Evolutionary conservation across 1,140 invertebrate genomes (phyloP), one percentile per base, ranked within the genome.

Genomic region (Aricia agestis): DNA sequence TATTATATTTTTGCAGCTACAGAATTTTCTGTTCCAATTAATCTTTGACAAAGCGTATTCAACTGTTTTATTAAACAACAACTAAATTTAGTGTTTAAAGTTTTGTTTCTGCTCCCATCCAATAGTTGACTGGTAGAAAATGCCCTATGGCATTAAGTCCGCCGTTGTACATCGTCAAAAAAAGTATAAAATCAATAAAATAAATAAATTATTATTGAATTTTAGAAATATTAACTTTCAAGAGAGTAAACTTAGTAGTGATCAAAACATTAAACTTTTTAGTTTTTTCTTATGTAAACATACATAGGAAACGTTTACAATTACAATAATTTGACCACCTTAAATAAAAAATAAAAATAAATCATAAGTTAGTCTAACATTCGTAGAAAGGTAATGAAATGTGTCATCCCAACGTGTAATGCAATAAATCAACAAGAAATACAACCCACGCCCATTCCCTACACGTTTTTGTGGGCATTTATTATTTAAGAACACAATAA

Each of bases 341-440:
- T 63, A n/a, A n/a, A n/a, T 25, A 25, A 3, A 3, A 31, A 19
- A 63, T 19, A 19, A 63, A 19, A 63, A 63, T 63, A 63, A 63
- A 63, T 63, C 17, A 25, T 63, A 25, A 63, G 19, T 63, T 18
- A 59, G 18, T 59, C 59, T 25, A 63, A 63, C 59, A 63, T 19
- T 63, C 19, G 59, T 63, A 63, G 18, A 19, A 25, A 63, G 59
- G 59, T 63, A 63, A 63, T 25, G 59, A 63, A 63, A 63, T 63
- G 59, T 63, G 59, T 63, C 59, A 63, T 63, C 59, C 19, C 59
- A 63, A 63, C 19, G 59, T 63, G 59, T 63, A 19, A 63, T 63
- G 18, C 59, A 63, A 63, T 63, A 63, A 63, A 63, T 63, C 59
- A 63, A 63, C 59, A 63, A 63, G 59, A 63, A 63, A 63, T 63